Evolutionary conservation across 2,888 invertebrate genomes (phyloP).

Genomic region (Galeopsomyia nigrocyanea): DNA sequence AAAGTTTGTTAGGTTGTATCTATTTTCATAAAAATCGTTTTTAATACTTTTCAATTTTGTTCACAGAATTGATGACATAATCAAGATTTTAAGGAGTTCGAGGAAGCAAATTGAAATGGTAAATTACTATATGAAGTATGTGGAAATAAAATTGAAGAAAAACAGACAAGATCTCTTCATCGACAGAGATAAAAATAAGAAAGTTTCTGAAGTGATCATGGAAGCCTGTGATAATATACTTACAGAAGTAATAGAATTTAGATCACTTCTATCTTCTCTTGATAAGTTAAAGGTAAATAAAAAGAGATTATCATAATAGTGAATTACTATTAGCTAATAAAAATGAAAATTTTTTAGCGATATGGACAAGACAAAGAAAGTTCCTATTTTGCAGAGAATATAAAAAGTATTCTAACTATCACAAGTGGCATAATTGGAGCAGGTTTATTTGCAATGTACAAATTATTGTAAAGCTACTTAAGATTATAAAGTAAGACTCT

Average conservation of each 20-base stretch:
- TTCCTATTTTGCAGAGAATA: too few relatives aligned
- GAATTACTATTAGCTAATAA: too few relatives aligned
- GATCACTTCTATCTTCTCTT: constrained; percentile 12
- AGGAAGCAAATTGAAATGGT: constrained; percentile 27
- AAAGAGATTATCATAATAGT: not conserved
- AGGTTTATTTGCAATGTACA: too few relatives aligned
- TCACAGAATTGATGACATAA: constrained; percentile 24
- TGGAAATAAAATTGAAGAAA: constrained; percentile 2
- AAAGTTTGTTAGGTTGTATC: not conserved
- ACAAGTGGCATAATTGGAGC: too few relatives aligned
- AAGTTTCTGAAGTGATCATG: constrained; percentile 28
- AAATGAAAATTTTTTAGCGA: constrained; percentile 14
- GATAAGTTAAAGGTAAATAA: not conserved
- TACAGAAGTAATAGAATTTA: constrained; percentile 13
- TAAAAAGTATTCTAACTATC: too few relatives aligned
- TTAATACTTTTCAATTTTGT: not conserved
- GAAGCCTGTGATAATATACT: constrained; percentile 12
- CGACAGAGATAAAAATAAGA: constrained; percentile 34
- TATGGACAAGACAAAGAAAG: too few relatives aligned
- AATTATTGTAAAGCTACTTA: too few relatives aligned
- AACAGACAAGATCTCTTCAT: constrained; percentile 29
- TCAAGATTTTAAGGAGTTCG: constrained; percentile 18
- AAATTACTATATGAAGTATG: constrained; percentile 22
- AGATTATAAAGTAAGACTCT: too few relatives aligned
- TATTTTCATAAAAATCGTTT: not conserved